Percentiles rank a stretch among this genome's conserved stretches.
Evolutionary conservation across 2,113 vertebrate genomes (phyloP).

Genomic region (Brevimyrus niger): DNA sequence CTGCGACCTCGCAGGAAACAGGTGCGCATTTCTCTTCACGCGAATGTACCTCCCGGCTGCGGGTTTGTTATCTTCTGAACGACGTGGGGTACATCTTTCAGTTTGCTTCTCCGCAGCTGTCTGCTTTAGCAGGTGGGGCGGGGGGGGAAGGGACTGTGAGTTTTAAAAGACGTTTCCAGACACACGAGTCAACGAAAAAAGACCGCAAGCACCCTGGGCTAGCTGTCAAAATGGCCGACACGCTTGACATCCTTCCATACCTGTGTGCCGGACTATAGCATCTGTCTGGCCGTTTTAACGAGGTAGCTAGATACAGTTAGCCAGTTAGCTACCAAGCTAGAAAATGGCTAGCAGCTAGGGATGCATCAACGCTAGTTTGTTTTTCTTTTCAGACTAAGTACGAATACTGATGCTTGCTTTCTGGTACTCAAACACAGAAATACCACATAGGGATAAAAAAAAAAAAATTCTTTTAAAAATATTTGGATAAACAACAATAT

Average conservation of each 20-base stretch:
- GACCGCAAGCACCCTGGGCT: not conserved
- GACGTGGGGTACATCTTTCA: not conserved
- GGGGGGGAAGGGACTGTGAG: not conserved
- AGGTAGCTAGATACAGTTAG: not conserved
- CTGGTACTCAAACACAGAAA: not conserved
- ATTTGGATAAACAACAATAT: not conserved
- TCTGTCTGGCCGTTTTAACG: not conserved
- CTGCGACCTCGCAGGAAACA: not conserved
- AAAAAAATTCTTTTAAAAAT: not conserved
- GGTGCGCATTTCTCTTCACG: not conserved
- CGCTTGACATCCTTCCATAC: not conserved
- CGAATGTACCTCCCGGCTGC: not conserved
- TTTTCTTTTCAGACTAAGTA: too few relatives aligned
- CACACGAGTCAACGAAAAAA: not conserved
- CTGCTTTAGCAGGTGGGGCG: not conserved
- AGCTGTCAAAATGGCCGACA: not conserved
- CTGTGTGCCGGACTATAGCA: not conserved
- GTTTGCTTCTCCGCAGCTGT: not conserved
- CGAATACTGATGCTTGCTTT: not conserved
- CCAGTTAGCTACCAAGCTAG: not conserved
- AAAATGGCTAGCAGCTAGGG: not conserved
- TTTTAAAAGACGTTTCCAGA: not conserved
- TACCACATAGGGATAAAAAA: not conserved
- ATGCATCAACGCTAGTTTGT: not conserved
- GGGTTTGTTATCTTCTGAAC: not conserved